Conservation (phyloP, 2,113 vertebrate species). For the Phalacrocorax carbo region DNA sequence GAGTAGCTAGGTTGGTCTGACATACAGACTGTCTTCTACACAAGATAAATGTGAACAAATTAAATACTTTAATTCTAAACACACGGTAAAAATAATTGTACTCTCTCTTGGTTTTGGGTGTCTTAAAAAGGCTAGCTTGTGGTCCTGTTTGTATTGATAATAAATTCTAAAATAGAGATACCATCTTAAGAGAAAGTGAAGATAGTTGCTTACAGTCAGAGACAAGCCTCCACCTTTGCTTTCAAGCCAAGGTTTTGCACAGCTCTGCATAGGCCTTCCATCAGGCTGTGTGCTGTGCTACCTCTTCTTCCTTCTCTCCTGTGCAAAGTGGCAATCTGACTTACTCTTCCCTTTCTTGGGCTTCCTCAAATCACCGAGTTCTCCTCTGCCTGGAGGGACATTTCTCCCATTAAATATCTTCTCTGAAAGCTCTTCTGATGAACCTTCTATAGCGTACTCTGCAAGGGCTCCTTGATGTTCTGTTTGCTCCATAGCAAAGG, state of each 20-base stretch:
- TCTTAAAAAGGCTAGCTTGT: neutral
- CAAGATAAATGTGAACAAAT: neutral
- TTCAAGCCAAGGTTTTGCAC: neutral
- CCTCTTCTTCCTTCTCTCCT: neutral
- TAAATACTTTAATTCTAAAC: neutral
- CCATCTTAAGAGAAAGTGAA: neutral
- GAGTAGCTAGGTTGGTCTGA: neutral
- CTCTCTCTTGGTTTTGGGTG: neutral
- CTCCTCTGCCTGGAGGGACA: neutral
- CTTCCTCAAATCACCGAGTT: neutral
- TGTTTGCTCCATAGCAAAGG: neutral
- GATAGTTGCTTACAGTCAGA: neutral
- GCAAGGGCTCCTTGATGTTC: neutral
- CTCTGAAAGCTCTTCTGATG: neutral
- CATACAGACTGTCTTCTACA: neutral
- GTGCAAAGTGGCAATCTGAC: neutral
- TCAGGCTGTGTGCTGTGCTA: neutral
- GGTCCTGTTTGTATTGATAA: neutral
- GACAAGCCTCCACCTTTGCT: neutral
- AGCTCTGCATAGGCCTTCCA: neutral
- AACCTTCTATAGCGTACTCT: neutral
- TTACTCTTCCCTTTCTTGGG: neutral
- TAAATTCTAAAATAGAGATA: neutral
- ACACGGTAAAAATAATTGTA: accelerated
- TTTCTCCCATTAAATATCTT: neutral